Evolutionary conservation across 2,113 vertebrate species (phyloP).

Genomic region (Ursus arctos): DNA sequence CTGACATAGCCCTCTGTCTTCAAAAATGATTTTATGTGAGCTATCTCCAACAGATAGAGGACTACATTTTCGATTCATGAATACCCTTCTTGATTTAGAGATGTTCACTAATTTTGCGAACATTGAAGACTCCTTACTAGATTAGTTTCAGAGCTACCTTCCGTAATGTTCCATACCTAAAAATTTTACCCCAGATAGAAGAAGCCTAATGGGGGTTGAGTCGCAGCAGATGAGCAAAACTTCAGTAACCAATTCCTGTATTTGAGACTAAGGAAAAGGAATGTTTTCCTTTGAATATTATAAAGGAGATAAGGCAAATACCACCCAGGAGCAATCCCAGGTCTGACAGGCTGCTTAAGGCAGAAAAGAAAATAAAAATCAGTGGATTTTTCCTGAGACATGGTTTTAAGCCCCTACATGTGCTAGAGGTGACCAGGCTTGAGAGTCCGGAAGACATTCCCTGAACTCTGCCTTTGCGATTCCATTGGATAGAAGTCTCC

Average conservation of each 20-base stretch:
- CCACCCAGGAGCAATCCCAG: neutral
- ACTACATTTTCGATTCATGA: neutral
- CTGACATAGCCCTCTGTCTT: neutral
- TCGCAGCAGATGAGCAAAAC: constrained; percentile 5
- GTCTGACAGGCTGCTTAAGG: neutral
- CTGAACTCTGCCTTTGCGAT: constrained; percentile 41
- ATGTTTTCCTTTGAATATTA: constrained; percentile 34
- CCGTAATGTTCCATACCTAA: neutral
- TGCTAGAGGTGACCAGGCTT: neutral
- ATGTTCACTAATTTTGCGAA: constrained; percentile 22
- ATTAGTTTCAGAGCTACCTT: neutral
- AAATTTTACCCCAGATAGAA: neutral
- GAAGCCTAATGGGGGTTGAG: neutral
- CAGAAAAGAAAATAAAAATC: neutral
- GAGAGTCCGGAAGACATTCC: constrained; percentile 61
- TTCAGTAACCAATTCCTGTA: constrained; percentile 17
- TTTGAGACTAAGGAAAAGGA: constrained; percentile 5
- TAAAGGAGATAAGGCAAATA: neutral
- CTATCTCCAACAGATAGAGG: neutral
- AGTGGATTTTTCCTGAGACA: neutral
- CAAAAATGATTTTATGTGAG: neutral
- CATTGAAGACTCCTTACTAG: neutral
- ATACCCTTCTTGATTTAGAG: neutral
- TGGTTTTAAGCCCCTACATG: neutral
- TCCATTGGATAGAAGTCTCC: constrained; percentile 61